These are phyloP conservation scores for Melanerpes formicivorus DNA, from an alignment of 2,113 vertebrate genomes.

Conservation along the genomic window DNA sequence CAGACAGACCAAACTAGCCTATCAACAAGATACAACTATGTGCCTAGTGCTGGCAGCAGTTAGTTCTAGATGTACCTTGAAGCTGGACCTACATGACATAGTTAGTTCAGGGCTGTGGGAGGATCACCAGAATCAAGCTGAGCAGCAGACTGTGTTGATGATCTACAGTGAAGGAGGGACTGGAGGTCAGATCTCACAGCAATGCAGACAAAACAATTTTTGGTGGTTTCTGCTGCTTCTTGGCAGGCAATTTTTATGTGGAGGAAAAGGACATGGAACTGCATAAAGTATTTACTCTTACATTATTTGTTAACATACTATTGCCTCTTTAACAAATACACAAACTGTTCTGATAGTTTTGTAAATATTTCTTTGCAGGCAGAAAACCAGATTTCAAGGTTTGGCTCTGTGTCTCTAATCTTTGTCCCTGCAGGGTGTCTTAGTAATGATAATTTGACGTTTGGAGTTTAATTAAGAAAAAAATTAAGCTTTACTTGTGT, in stretches of 20 bases:
- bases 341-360: neutral
- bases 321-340: neutral
- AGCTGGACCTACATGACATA: neutral
- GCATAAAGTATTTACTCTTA: neutral
- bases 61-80: neutral
- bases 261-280: neutral
- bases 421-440: slow-evolving; percentile 13
- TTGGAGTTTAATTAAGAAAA: slow-evolving; percentile 55
- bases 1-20: neutral
- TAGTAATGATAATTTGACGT: slow-evolving; percentile 28
- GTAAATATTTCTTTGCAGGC: neutral
- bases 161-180: neutral
- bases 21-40: accelerated
- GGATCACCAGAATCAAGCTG: neutral
- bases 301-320: neutral
- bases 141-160: neutral
- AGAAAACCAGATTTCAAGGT: neutral
- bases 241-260: neutral
- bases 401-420: slow-evolving; percentile 24
- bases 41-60: neutral
- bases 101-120: neutral
- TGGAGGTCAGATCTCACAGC: neutral
- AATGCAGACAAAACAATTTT: neutral
- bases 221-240: neutral
- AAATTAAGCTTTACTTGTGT: slow-evolving; percentile 37